phyloP scores from a whole-genome alignment of 2,888 invertebrate genomes.

The Patella pellucida region DNA sequence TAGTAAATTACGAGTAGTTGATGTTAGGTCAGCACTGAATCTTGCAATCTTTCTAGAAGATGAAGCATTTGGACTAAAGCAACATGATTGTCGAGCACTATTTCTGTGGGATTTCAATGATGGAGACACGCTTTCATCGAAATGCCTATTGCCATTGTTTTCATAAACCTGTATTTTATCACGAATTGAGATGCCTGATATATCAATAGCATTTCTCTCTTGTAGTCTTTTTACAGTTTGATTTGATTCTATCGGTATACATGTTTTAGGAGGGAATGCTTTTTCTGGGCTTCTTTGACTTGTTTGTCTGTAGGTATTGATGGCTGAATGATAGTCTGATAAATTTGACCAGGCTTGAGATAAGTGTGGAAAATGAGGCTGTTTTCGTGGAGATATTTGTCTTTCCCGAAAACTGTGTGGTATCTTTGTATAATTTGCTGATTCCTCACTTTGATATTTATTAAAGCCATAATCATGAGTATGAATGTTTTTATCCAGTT shows the following conservation, averaged over 20 bases:
- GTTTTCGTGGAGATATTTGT: neutral
- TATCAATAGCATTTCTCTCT: conserved; percentile 2
- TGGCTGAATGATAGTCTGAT: neutral
- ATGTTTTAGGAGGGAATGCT: neutral
- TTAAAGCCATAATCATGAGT: neutral
- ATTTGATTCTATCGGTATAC: neutral
- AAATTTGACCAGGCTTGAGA: neutral
- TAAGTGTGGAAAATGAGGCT: neutral
- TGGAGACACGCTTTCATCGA: neutral
- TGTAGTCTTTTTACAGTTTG: conserved; percentile 1
- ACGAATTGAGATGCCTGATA: neutral
- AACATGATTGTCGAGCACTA: neutral
- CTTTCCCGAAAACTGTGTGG: too few relatives aligned
- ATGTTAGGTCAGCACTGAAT: conserved; percentile 4
- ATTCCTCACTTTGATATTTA: neutral
- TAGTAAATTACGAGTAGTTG: neutral
- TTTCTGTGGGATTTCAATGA: neutral
- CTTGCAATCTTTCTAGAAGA: neutral
- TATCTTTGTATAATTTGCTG: neutral
- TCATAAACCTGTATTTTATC: conserved; percentile 7
- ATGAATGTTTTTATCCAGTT: neutral
- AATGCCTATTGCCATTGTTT: neutral
- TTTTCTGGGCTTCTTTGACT: neutral
- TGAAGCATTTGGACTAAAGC: neutral
- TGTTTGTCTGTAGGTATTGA: neutral